Evolutionary conservation across 2,888 invertebrate species (phyloP).

Genomic region (Coleophora flavipennella): DNA sequence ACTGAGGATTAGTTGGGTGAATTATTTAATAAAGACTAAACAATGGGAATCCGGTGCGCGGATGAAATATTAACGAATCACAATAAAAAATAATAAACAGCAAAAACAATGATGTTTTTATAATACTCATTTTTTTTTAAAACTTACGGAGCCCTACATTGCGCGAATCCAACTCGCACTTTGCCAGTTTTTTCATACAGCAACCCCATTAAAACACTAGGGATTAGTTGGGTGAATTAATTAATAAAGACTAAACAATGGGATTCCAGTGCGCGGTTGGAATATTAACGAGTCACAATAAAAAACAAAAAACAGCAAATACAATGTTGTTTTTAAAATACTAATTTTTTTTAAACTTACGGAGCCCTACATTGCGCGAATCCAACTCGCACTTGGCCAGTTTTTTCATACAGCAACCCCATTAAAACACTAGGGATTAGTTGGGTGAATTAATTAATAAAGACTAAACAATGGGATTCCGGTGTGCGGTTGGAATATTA

Average conservation of each 20-base stretch:
- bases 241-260: slow-evolving; percentile 12
- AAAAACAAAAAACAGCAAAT: no score
- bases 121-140: no score
- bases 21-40: no score
- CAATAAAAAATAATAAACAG: slow-evolving; percentile 6
- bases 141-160: no score
- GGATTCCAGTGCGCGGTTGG: slow-evolving; percentile 5
- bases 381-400: slow-evolving; percentile 5
- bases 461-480: no score
- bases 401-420: not conserved
- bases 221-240: slow-evolving; percentile 8
- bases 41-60: no score
- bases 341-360: no score
- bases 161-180: no score
- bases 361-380: slow-evolving; percentile 6
- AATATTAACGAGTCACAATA: slow-evolving; percentile 10
- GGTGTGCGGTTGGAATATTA: no score
- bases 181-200: not conserved
- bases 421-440: slow-evolving; percentile 2
- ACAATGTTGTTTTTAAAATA: no score
- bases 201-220: slow-evolving; percentile 1
- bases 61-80: slow-evolving; percentile 9
- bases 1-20: slow-evolving; percentile 3
- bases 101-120: no score
- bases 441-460: no score